Evolutionary conservation across 2,797 vertebrate species (phyloP), one percentile per base, ranked within the genome.

Genomic region (Tragopan temminckii): DNA sequence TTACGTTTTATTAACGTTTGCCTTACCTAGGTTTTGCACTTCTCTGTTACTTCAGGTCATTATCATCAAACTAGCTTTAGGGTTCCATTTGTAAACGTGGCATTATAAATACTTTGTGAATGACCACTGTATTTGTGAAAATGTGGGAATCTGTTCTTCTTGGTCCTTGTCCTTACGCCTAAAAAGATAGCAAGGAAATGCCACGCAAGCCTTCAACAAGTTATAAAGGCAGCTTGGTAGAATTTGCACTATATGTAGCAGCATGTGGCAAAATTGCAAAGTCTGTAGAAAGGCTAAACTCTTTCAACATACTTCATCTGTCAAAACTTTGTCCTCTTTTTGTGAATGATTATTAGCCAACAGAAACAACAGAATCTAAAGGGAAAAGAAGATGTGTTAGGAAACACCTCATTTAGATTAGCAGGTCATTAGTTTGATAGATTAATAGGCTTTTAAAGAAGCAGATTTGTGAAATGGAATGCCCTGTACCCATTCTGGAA

Each of bases 231-330:
- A 81, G 11, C 46, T 45, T 76, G 19, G 13, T 71, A 69, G 45
- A 66, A 61, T 33, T 72, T 72, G 35, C 46, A 5, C 29, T 71
- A 19, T 8, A 7, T 9, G 8, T 43, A 57, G 38, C 8, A 40
- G 11, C 31, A 7, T 36, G 2, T 40, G 72, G 33, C 8, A 88
- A 35, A 87, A 63, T 21, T 40, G 36, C 29, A 23, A 0, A 63
- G 66, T 79, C 45, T 79, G 7, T 42, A 31, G 58, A 46, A 89
- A 76, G 27, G 13, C 29, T 13, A 31, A 89, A 68, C 43, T 3
- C 0, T 66, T 89, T 72, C 36, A 74, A 8, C 7, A 2, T 40
- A 40, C 7, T 71, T 25, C 19, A 6, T 33, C 12, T 1, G 0
- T 19, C 59, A 84, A 70, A 81, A 68, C 24, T 16, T 53, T n/a